Evolutionary conservation across 2,888 invertebrate genomes (phyloP), one percentile per base, ranked within the genome.

Genomic region (Campoletis raptor): DNA sequence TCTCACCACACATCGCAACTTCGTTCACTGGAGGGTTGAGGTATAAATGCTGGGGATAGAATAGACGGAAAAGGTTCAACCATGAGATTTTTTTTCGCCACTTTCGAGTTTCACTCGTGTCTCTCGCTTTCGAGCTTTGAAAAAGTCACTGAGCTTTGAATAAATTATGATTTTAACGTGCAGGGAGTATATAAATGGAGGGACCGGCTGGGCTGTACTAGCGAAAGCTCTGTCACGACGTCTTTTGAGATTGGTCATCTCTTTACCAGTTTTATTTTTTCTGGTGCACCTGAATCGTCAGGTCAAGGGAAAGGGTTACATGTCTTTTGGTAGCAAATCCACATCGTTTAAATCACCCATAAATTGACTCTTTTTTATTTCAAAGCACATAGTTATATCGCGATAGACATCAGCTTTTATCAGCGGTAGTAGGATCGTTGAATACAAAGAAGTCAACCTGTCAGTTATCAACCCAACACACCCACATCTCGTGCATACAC

Each of bases 171-270:
- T 82, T 88, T 72, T 89, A 90, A 88, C 83, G 81, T 79, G 52
- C 69, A 12, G 73, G 67, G 83, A 81, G 85, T 74, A 74, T 69
- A 81, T n/a, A 81, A 84, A 70, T 72, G 72, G 48, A 70, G 74
- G 57, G 69, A 74, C 36, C 67, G 42, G 66, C 40, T 10, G 70
- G 70, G 69, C 78, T 79, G 37, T 36, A 40, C n/a, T 64, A 15
- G 70, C 70, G 48, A 74, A 81, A 83, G 85, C 88, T 89, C 90
- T 91, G 91, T 93, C 92, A 89, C 90, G 93, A 91, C 91, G 88
- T 92, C 90, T 91, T 91, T 90, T 90, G 89, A 90, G 88, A 91
- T 87, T 91, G 93, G 93, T 93, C 92, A 92, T 90, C 91, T 88
- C 86, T 78, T 83, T 48, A 85, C 67, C 77, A 77, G 61, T 37